Base-by-base conservation (phyloP, 2,888 invertebrate species). In the Eristalinus sepulchralis region DNA sequence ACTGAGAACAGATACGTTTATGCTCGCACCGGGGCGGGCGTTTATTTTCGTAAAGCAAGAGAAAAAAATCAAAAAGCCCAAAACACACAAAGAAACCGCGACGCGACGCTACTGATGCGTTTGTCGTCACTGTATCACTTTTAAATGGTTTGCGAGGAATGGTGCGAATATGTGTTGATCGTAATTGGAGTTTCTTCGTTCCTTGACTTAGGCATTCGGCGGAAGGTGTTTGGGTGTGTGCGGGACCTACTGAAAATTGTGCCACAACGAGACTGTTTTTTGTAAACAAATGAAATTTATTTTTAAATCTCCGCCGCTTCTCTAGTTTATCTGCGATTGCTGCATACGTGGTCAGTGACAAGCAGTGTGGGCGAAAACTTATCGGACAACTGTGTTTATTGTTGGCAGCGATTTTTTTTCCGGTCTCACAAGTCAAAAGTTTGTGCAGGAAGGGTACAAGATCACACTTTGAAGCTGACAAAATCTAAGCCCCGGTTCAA, bases 281-380 rank as follows among this genome's bases (percentile, higher is more conserved):
- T 47, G 70, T 84, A 84, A 84, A 84, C 79, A 83, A 83, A 79
- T 17, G 62, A 75, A 84, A 33, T 76, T 78, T 76, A 71, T 84
- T 84, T 84, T 79, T 71, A 66, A 47, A 17, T 47, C 47, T 47
- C 17, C 6, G 27, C 8, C 17, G 17, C 1, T 17, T 47, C 47
- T 47, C 47, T 47, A 47, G 17, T 47, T 47, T 47, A 8, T n/a
- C 47, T 17, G 17, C 0, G 17, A 47, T 47, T 47, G 17, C 3
- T 47, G 17, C 3, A 47, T n/a, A 17, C 47, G 17, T 55, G 27
- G 39, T 39, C 77, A 68, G 71, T 20, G 71, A 47, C 31, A 6
- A 17, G 13, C 31, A 68, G 63, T 77, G 53, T 24, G 36, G 55
- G 10, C 13, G n/a, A 27, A 77, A 70, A 77, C 2, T n/a, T 17